Base-by-base conservation (phyloP, 1,140 invertebrate species). In the Antheraea pernyi region DNA sequence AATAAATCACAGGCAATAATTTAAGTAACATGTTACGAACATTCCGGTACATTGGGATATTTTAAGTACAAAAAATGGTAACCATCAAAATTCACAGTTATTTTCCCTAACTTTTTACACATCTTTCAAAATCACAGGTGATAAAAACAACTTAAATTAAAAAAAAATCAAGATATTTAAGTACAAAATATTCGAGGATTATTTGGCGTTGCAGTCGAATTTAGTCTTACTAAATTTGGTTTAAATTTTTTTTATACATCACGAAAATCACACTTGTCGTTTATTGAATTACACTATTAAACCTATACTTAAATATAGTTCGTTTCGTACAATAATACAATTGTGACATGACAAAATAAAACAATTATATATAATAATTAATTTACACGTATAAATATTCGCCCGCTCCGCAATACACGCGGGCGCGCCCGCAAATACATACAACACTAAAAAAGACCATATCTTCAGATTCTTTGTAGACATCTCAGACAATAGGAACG, bases 241-340 rank as follows among this genome's bases (percentile, higher is more conserved):
- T 18, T 65, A 65, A 65, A 0, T 53, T 53, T 16, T 16, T 53
- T 58, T 46, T n/a, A 22, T 59, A 42, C 46, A 39, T 48, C 18
- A 48, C 67, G 64, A 74, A 78, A 76, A 78, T 76, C 71, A 75
- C 75, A 85, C 79, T 78, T 79, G 76, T 80, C 75, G 65, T 82
- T 82, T 79, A 72, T 78, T 74, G 77, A 75, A 69, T 71, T 77
- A 79, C 42, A 65, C 65, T 72, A 69, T 67, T 46, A 73, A 75
- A 78, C 67, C 71, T 81, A 81, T 78, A 74, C 79, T 81, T 83
- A 83, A 76, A 77, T n/a, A 16, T 77, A 81, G 76, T 79, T 79
- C 70, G 69, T 71, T 75, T 74, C 39, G 68, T 78, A 71, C 67
- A 75, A 71, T 74, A 78, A 70, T 80, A 78, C 70, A 70, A 66